Evolutionary conservation across 2,797 vertebrate species (phyloP), one percentile per base, ranked within the genome.

Genomic region (Bucorvus abyssinicus): DNA sequence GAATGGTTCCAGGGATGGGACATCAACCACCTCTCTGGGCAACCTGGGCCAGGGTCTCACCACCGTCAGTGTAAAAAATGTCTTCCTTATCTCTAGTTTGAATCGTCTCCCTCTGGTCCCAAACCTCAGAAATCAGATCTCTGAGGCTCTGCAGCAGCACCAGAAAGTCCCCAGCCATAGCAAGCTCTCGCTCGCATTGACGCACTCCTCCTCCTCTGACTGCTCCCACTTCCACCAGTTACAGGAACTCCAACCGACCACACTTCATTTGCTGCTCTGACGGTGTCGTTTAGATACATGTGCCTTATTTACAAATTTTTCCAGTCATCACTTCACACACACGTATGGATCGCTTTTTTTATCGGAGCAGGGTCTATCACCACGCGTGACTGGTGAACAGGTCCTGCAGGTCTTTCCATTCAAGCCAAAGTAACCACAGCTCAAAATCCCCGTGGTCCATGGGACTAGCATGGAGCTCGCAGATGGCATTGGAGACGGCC

Each of bases 131-230:
- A 34, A 42, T 8, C 36, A 15, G 42, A 23, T 30, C 78, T 36
- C 57, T 10, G 36, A 0, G 1, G 22, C 17, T 65, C 47, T n/a
- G 15, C 36, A 55, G 26, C 29, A 55, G 32, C 2, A 7, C 29
- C n/a, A 16, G 56, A 42, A 49, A 57, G 36, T 2, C 29, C 6
- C 12, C 56, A 75, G 19, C 61, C 5, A 5, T 0, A 26, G 34
- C 14, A 15, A 59, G 3, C n/a, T 26, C 61, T 30, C 45, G 7
- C 5, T 1, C 10, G 30, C 15, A 22, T 12, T 3, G 2, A 4
- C 0, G 7, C 18, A 3, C 6, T 42, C 22, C 38, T 42, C 27
- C 34, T 42, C 65, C 71, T 60, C 32, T 6, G 10, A 29, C 63
- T 44, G 64, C 20, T 84, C 57, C 52, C 67, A 32, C 44, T 40